Conservation (phyloP, 35 echinoderm and acorn worm genomes). For the Hemicentrotus pulcherrimus region DNA sequence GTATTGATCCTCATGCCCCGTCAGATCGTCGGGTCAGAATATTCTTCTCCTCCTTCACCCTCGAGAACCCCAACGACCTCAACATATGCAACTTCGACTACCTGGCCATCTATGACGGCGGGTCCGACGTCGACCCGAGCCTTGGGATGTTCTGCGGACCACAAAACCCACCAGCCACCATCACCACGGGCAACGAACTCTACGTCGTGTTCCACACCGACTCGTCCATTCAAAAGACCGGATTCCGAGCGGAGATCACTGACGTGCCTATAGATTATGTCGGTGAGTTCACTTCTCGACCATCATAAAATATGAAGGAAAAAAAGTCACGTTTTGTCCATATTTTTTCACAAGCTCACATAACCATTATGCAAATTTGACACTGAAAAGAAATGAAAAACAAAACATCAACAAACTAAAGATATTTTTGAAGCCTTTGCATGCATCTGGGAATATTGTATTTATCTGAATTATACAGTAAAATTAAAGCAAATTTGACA, state of each 20-base stretch:
- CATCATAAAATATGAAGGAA: no score
- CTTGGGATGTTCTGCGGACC: slow-evolving; percentile 72
- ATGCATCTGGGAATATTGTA: no score
- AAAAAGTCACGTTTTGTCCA: no score
- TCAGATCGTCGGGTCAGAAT: slow-evolving; percentile 53
- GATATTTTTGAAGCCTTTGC: no score
- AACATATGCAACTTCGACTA: slow-evolving; percentile 65
- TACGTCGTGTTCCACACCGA: slow-evolving; percentile 60
- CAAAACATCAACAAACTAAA: no score
- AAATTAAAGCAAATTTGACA: no score
- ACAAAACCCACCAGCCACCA: slow-evolving; percentile 53
- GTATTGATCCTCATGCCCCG: neutral
- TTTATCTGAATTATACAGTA: no score
- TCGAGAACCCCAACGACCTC: slow-evolving; percentile 57
- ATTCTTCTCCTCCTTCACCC: slow-evolving; percentile 52
- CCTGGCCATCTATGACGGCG: slow-evolving; percentile 73
- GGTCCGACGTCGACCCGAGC: slow-evolving; percentile 20
- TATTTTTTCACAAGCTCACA: no score
- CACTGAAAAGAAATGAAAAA: no score
- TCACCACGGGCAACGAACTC: slow-evolving; percentile 47
- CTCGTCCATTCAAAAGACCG: slow-evolving; percentile 67
- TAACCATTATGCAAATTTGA: no score
- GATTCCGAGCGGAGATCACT: slow-evolving; percentile 61
- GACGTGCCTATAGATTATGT: slow-evolving; percentile 54
- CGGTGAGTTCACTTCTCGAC: slow-evolving; percentile 53